phyloP scores from a whole-genome alignment of 2,113 vertebrate species.

The Lates calcarifer region DNA sequence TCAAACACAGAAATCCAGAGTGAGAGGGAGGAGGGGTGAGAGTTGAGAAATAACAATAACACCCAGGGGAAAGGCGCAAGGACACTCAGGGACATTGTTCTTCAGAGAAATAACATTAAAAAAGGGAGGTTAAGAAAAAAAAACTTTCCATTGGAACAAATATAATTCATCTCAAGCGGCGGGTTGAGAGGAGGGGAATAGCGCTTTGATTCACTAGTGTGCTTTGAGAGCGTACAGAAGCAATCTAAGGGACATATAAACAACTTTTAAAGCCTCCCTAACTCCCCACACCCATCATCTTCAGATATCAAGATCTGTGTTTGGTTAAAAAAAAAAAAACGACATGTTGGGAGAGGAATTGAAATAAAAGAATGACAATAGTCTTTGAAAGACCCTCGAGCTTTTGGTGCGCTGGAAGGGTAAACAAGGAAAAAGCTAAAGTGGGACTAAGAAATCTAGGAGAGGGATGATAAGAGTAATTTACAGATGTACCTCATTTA shows the following conservation, averaged over 20 bases:
- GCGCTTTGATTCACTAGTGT: conserved; percentile 45
- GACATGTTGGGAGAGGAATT: conserved; percentile 13
- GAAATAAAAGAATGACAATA: conserved; percentile 54
- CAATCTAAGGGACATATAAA: conserved; percentile 59
- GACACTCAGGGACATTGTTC: conserved; percentile 51
- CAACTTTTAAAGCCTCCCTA: conserved; percentile 62
- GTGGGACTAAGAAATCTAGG: neutral
- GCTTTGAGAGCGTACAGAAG: conserved; percentile 39
- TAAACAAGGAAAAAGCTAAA: conserved; percentile 23
- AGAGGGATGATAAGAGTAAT: conserved; percentile 20
- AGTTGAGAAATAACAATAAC: conserved; percentile 34
- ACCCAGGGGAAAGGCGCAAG: conserved; percentile 44
- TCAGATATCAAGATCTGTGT: conserved; percentile 46
- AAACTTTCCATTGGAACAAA: conserved; percentile 59
- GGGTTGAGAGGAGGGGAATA: conserved; percentile 29
- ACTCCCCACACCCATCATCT: conserved; percentile 46
- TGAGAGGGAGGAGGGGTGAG: neutral
- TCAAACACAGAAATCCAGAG: conserved; percentile 17
- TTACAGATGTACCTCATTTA: conserved; percentile 49
- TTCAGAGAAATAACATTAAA: conserved; percentile 47
- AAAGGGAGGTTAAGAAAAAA: conserved; percentile 10
- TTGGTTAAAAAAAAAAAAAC: conserved; percentile 23
- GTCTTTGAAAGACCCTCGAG: conserved; percentile 31
- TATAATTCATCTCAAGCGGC: conserved; percentile 61
- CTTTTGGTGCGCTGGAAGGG: conserved; percentile 11